A percentile compares a stretch with the other conserved stretches of the same genome.
phyloP scores from a whole-genome alignment of 92 coral and sea anemone genomes.

The Zoanthus gigantus region DNA sequence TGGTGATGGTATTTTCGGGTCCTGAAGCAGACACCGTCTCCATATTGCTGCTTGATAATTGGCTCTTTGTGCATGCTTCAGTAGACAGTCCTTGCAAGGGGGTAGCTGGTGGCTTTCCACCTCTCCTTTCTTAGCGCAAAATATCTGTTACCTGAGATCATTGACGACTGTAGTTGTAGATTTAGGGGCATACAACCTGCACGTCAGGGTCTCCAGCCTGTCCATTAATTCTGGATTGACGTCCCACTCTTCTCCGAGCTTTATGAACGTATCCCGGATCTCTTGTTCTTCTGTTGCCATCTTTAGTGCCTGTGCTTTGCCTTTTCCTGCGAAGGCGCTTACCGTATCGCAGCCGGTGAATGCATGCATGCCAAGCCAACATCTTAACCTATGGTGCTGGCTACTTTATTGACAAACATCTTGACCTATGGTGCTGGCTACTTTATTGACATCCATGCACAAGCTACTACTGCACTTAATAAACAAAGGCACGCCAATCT shows the following conservation, averaged over 20 bases:
- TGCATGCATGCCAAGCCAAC: constrained; percentile 67
- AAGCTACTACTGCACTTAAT: constrained; percentile 45
- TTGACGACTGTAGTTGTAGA: neutral
- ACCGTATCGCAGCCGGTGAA: constrained; percentile 70
- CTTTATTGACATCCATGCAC: constrained; percentile 54
- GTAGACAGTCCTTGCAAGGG: constrained; percentile 35
- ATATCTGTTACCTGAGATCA: too few species aligned
- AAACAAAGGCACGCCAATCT: constrained; percentile 58
- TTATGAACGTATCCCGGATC: constrained; percentile 56
- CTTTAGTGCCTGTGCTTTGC: constrained; percentile 58
- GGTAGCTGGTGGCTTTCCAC: constrained; percentile 39
- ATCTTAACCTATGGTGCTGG: constrained; percentile 34
- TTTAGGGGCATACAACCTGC: constrained; percentile 46
- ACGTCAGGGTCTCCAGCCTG: constrained; percentile 56
- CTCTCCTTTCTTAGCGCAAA: too few species aligned
- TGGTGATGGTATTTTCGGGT: constrained; percentile 36
- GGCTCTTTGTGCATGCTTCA: constrained; percentile 23
- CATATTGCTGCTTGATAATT: constrained; percentile 49
- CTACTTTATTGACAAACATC: constrained; percentile 55
- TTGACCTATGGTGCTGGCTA: constrained; percentile 41
- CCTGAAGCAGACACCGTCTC: constrained; percentile 26
- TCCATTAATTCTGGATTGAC: neutral
- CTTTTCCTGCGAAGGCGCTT: constrained; percentile 58
- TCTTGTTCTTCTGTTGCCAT: constrained; percentile 39
- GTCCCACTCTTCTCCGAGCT: constrained; percentile 57